Conservation (phyloP, 2,113 vertebrate species). For the Sapayoa aenigma region DNA sequence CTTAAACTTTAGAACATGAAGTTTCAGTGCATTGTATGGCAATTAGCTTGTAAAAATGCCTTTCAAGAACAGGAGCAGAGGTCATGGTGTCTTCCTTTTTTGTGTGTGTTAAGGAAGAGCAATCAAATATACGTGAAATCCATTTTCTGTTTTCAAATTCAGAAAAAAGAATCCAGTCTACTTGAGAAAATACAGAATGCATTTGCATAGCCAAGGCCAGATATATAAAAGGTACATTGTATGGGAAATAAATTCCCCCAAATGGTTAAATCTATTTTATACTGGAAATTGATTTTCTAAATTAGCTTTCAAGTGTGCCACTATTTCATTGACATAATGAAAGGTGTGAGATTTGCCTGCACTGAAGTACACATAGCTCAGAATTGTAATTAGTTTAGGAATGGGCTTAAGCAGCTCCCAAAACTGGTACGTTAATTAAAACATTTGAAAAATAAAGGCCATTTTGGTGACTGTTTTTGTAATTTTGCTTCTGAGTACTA, state of each 20-base stretch:
- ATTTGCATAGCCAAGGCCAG: not conserved
- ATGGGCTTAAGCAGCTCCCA: not conserved
- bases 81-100: not conserved
- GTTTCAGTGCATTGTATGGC: not conserved
- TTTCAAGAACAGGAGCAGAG: not conserved
- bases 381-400: not conserved
- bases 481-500: not conserved
- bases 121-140: not conserved
- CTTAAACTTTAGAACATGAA: not conserved
- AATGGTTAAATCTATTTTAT: not conserved
- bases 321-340: not conserved
- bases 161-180: not conserved
- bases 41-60: not conserved
- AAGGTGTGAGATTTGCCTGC: conserved; percentile 2
- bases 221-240: not conserved
- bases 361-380: not conserved
- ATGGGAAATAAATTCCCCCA: not conserved
- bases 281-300: not conserved
- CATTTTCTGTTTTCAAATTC: not conserved
- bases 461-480: not conserved
- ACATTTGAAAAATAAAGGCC: not conserved
- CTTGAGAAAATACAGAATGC: not conserved
- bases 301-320: not conserved
- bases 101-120: not conserved
- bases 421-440: conserved; percentile 6